These are phyloP conservation scores for Istiophorus platypterus DNA, from an alignment of 2,113 vertebrate genomes.

Conservation along the genomic window DNA sequence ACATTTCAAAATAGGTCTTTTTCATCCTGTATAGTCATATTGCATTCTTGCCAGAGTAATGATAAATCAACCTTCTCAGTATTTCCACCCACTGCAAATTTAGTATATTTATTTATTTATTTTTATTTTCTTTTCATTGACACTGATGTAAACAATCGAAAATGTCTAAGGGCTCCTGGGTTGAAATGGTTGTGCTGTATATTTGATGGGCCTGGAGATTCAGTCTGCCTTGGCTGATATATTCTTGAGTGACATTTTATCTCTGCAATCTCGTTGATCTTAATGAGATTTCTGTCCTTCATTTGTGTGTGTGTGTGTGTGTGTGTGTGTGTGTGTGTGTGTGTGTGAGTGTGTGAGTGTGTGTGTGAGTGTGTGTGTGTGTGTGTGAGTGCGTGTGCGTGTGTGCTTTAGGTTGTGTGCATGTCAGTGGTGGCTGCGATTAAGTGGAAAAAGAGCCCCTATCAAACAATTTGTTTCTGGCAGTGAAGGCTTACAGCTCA, in stretches of 20 bases:
- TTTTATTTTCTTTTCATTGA: neutral
- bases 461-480: conserved; percentile 62
- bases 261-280: conserved; percentile 69
- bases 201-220: conserved; percentile 52
- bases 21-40: neutral
- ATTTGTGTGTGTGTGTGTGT: conserved; percentile 14
- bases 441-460: conserved; percentile 50
- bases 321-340: conserved; percentile 29
- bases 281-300: conserved; percentile 76
- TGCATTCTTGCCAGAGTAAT: conserved; percentile 3
- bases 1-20: conserved; percentile 12
- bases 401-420: conserved; percentile 25
- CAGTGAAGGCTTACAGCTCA: conserved; percentile 29
- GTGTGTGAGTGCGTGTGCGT: conserved; percentile 8
- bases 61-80: conserved; percentile 2
- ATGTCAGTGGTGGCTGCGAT: conserved; percentile 22
- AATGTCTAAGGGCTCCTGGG: conserved; percentile 14
- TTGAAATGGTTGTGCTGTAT: conserved; percentile 27
- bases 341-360: conserved; percentile 24
- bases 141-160: conserved; percentile 41
- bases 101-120: neutral
- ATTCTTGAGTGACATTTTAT: conserved; percentile 74
- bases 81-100: neutral
- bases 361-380: conserved; percentile 23
- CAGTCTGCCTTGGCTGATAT: conserved; percentile 52